These are phyloP conservation scores for Martes flavigula DNA, from an alignment of 2,797 vertebrate genomes.

Conservation along the genomic window DNA sequence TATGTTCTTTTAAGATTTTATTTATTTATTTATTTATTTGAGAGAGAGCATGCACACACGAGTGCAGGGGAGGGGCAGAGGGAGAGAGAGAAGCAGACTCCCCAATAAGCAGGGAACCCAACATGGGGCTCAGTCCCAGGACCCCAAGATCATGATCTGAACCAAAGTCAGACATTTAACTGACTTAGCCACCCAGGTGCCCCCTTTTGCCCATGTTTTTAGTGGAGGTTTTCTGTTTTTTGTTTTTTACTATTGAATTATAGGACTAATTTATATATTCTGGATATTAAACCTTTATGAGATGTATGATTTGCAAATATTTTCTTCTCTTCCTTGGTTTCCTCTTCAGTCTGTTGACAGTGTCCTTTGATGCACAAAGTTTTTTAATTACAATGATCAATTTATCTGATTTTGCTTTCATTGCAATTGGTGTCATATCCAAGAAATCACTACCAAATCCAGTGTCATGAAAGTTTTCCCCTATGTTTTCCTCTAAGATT, in stretches of 20 bases:
- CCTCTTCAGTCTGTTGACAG: neutral
- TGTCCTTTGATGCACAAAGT: neutral
- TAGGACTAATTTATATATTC: neutral
- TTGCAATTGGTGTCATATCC: neutral
- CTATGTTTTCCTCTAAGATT: neutral
- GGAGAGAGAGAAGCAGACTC: neutral
- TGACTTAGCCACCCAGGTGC: neutral
- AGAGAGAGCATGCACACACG: neutral
- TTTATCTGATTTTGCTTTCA: neutral
- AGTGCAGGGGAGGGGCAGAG: neutral
- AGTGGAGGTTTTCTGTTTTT: neutral
- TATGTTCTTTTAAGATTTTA: neutral
- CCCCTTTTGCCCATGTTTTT: neutral
- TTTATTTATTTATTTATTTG: neutral
- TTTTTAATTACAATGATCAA: neutral
- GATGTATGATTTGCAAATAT: neutral
- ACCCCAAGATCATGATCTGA: neutral
- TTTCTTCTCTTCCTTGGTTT: neutral
- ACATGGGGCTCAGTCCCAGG: neutral
- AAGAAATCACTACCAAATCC: neutral
- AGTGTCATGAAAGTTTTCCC: neutral
- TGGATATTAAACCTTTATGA: neutral
- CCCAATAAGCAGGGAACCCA: neutral
- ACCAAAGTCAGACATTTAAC: neutral
- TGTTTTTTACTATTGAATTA: neutral